These are phyloP conservation scores for Bicyclus anynana DNA, from an alignment of 1,140 invertebrate genomes.

Conservation along the genomic window DNA sequence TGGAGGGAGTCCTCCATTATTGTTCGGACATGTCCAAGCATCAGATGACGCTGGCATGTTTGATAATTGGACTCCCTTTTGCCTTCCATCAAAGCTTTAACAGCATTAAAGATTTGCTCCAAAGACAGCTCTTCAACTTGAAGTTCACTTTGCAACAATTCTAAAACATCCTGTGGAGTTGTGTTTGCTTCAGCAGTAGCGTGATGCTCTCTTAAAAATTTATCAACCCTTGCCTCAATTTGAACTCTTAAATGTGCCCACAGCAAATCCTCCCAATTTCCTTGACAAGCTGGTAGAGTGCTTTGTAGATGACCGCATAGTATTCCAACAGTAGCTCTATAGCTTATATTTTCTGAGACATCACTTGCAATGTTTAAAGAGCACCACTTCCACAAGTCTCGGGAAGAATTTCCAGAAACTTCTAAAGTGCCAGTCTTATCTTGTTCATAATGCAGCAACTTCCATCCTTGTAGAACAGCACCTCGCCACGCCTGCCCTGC, in stretches of 20 bases:
- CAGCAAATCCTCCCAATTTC: conserved; percentile 92
- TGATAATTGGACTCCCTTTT: conserved; percentile 73
- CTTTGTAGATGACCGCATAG: conserved; percentile 90
- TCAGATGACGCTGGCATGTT: conserved; percentile 64
- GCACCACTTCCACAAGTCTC: conserved; percentile 94
- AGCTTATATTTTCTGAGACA: conserved; percentile 78
- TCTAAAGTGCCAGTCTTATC: conserved; percentile 72
- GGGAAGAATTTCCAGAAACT: conserved; percentile 89
- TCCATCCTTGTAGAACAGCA: conserved; percentile 93
- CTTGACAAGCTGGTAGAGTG: conserved; percentile 83
- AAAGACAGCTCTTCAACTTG: conserved; percentile 77
- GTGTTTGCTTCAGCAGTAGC: conserved; percentile 73
- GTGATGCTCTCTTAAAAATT: conserved; percentile 80
- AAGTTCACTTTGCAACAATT: conserved; percentile 88
- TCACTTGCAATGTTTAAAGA: conserved; percentile 84
- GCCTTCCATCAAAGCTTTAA: conserved; percentile 64
- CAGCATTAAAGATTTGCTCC: conserved; percentile 83
- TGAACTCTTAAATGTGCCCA: conserved; percentile 92
- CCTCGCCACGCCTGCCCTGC: conserved; percentile 94
- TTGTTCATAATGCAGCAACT: conserved; percentile 76
- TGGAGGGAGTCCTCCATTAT: conserved; percentile 67
- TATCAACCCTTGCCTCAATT: conserved; percentile 91
- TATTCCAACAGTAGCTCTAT: conserved; percentile 84
- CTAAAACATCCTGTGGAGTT: conserved; percentile 80
- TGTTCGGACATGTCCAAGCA: conserved; percentile 64